Base-by-base conservation (phyloP, 2,888 invertebrate genomes). In the Drosophila helvetica region DNA sequence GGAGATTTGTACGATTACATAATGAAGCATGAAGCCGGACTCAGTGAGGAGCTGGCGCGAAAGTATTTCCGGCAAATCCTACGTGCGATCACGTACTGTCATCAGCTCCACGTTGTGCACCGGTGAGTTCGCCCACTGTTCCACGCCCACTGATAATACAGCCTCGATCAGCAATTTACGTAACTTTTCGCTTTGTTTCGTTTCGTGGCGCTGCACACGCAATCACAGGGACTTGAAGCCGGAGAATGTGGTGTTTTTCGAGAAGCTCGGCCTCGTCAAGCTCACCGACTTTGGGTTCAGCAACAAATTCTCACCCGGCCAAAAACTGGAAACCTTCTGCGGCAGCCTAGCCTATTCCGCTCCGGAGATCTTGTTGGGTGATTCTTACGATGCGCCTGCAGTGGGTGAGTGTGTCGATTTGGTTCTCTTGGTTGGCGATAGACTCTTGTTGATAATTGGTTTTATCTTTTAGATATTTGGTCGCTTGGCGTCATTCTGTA, bases 241-340 rank as follows among this genome's bases (percentile, higher is more conserved):
- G 15, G 99, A 99, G 93, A 99, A 99, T 93, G 99, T 99, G 68
- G 98, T 99, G 55, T 99, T 99, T 93, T 99, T 99, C 92, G 98
- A 99, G 93, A 98, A 98, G 93, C 93, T 97, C 87, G 98, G 98
- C 65, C 95, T 98, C 91, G 99, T 99, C 38, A 99, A 99, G 93
- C 94, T 99, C 90, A 99, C 99, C 72, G 99, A 99, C 93, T 99
- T 99, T 93, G 99, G 98, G 79, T 96, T 95, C 91, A 99, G 99
- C 93, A 99, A 99, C 93, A 96, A 96, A 92, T 97, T 97, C 92
- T 97, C 96, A 90, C 99, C 99, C 22, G 99, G 99, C 55, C 97
- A 98, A 92, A 98, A 98, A 91, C 92, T 99, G 90, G 98, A 98
- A 92, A 99, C 99, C 22, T 98, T 98, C 42, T 99, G 99, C 93